These are phyloP conservation scores for Atlantisia rogersi DNA, from an alignment of 2,113 vertebrate species.

Conservation along the genomic window DNA sequence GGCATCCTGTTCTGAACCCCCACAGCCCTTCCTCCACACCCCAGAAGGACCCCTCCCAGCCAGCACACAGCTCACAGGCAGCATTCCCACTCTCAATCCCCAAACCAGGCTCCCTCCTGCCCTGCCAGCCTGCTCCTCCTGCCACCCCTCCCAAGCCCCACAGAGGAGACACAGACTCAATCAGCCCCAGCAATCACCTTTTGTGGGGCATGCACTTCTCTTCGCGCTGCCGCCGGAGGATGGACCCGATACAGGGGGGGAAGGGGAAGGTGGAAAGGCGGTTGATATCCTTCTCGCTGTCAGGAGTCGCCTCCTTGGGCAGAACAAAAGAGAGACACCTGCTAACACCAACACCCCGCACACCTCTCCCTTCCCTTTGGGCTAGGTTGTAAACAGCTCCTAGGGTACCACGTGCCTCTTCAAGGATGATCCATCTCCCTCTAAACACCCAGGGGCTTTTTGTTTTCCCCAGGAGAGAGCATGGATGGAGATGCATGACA, in stretches of 20 bases:
- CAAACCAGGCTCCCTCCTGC: background rate
- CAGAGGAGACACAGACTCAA: background rate
- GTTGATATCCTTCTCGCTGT: conserved; percentile 91
- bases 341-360: background rate
- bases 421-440: background rate
- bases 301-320: conserved; percentile 64
- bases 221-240: conserved; percentile 83
- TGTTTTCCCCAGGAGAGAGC: background rate
- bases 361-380: background rate
- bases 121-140: background rate
- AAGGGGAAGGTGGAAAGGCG: conserved; percentile 93
- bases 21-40: background rate
- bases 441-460: background rate
- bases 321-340: background rate
- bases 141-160: background rate
- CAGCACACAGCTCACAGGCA: background rate
- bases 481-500: background rate
- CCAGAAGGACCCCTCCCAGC: background rate
- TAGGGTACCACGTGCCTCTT: background rate
- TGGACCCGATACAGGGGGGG: conserved; percentile 89
- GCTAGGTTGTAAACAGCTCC: background rate
- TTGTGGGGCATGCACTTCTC: conserved; percentile 70
- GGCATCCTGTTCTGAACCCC: background rate
- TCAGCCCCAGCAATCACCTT: conserved; percentile 54
- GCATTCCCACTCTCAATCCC: background rate